Evolutionary conservation across 2,113 vertebrate genomes (phyloP), one percentile per base, ranked within the genome.

Genomic region (Myrmecobius fasciatus): DNA sequence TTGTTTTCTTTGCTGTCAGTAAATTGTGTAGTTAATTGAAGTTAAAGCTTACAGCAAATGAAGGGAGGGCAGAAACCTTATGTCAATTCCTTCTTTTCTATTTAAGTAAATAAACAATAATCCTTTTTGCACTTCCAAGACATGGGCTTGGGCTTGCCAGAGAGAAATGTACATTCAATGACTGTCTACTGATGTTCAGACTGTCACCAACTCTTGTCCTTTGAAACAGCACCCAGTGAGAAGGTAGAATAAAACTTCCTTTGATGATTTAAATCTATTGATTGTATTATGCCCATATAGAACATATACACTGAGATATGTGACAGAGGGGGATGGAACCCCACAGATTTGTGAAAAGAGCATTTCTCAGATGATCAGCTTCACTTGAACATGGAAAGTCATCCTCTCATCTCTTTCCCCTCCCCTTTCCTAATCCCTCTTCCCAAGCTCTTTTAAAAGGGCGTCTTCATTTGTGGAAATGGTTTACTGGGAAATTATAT

Each of bases 361-460:
- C 0, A 14, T 52, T 14, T 92, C 89, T 49, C 47, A 97, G 25
- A 92, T 96, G 90, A 95, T 91, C 54, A 93, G 91, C 93, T 98
- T 97, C 83, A 51, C 92, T 97, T 97, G 97, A 97, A 95, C 51
- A 60, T n/a, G 91, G 92, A 95, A 89, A 96, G 89, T 93, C 3
- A 0, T 89, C 89, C 36, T 52, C 0, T 97, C 53, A 67, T 91
- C 93, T 92, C 43, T 56, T 60, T 47, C 96, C 46, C 53, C 51
- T 92, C 24, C 31, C 31, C 22, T 89, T 22, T 46, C 75, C 46
- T 8, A 0, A 48, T 92, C 46, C 90, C 24, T 67, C 12, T 96
- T 67, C 0, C 52, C 56, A 93, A 52, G 95, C 60, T 97, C 56
- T 43, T 96, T 91, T 47, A 89, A 96, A 97, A 94, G 91, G 94